Percentiles rank a stretch among this genome's conserved stretches.
phyloP scores from a whole-genome alignment of 2,888 invertebrate species.

The Parnassius mnemosyne region DNA sequence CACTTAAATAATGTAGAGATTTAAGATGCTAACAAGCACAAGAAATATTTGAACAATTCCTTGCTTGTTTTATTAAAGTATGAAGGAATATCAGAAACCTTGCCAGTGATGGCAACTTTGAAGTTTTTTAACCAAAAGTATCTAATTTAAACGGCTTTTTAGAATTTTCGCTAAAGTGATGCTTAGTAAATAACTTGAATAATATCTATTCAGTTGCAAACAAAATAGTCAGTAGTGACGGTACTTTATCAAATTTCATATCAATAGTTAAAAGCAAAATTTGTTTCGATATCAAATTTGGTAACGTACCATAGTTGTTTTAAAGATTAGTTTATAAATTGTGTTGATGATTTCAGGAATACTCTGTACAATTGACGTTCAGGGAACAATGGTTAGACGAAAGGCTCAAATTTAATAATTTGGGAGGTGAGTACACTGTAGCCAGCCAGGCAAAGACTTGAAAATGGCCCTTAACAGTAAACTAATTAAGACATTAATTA shows the following conservation, averaged over 20 bases:
- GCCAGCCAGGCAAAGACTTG: too few species aligned
- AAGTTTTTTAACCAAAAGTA: background rate
- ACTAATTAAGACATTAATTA: too few species aligned
- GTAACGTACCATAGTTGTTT: constrained; percentile 27
- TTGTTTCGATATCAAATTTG: constrained; percentile 31
- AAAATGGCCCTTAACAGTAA: too few species aligned
- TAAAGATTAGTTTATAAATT: constrained; percentile 20
- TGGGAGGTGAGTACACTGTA: constrained; percentile 82
- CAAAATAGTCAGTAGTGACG: constrained; percentile 17
- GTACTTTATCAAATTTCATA: constrained; percentile 16
- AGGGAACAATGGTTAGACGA: constrained; percentile 98
- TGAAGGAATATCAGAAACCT: background rate
- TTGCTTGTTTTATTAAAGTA: background rate
- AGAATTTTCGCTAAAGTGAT: constrained; percentile 15
- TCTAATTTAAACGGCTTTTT: constrained; percentile 18
- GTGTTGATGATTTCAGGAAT: constrained; percentile 87
- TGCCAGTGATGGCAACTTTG: background rate
- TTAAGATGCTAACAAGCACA: background rate
- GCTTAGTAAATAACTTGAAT: constrained; percentile 12
- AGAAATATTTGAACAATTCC: background rate
- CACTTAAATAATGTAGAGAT: background rate
- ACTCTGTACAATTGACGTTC: constrained; percentile 98
- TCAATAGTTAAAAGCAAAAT: background rate
- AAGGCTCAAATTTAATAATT: constrained; percentile 93
- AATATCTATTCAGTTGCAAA: constrained; percentile 11